Evolutionary conservation across 2,888 invertebrate genomes (phyloP).

Genomic region (Oscheius sp.): DNA sequence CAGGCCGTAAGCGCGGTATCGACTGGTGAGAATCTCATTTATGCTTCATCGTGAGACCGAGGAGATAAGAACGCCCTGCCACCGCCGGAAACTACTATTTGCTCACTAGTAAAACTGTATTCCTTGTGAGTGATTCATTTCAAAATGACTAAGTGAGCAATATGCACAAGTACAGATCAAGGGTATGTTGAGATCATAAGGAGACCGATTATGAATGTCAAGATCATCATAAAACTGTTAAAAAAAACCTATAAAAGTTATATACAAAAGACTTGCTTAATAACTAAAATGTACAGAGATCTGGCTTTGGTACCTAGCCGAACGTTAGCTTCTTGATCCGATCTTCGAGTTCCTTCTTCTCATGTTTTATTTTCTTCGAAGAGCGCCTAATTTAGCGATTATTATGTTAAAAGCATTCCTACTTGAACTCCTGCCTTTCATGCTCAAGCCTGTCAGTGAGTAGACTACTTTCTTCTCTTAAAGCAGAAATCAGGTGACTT

Average conservation of each 20-base stretch:
- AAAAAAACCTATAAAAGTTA: neutral
- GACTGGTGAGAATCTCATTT: constrained; percentile 25
- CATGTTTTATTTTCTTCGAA: constrained; percentile 10
- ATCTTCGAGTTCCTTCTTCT: constrained; percentile 21
- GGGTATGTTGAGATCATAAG: neutral
- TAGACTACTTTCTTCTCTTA: constrained; percentile 47
- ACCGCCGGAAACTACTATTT: constrained; percentile 17
- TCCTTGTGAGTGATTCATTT: constrained; percentile 4
- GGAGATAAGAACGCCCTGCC: constrained; percentile 1
- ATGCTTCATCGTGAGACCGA: constrained; percentile 20
- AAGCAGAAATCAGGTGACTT: constrained; percentile 47
- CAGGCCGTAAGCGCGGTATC: neutral
- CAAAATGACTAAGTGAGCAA: neutral
- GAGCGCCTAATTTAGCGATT: neutral
- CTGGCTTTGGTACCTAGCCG: neutral
- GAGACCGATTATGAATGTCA: neutral
- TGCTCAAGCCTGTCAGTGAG: constrained; percentile 43
- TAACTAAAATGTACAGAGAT: neutral
- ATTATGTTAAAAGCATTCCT: neutral
- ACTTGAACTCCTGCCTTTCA: constrained; percentile 43
- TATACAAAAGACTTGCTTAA: neutral
- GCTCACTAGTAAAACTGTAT: constrained; percentile 2
- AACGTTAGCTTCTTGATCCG: constrained; percentile 14
- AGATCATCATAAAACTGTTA: neutral
- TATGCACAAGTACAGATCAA: neutral